Evolutionary conservation across 2,797 vertebrate species (phyloP).

Genomic region (Neolamprologus multifasciatus): DNA sequence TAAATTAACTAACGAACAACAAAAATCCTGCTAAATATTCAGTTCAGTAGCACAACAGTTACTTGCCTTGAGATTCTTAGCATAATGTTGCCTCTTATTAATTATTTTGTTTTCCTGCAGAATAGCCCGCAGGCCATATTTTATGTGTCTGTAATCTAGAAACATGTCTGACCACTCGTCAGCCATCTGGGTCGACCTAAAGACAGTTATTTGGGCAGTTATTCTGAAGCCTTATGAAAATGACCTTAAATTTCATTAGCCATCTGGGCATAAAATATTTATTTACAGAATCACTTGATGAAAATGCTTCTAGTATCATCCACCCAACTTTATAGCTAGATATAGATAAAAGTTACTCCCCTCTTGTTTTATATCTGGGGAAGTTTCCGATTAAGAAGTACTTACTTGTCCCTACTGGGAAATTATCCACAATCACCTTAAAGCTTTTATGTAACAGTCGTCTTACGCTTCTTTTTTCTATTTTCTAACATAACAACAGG

Average conservation of each 20-base stretch:
- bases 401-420: background rate
- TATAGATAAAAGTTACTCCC: background rate
- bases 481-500: background rate
- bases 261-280: background rate
- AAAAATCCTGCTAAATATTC: background rate
- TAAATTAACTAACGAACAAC: background rate
- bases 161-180: background rate
- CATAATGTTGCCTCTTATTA: background rate
- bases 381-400: background rate
- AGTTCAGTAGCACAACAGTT: background rate
- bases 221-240: background rate
- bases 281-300: background rate
- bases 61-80: background rate
- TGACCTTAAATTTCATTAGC: background rate
- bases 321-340: background rate
- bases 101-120: background rate
- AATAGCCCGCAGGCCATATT: background rate
- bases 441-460: background rate
- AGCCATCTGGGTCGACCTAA: background rate
- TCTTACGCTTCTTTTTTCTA: background rate
- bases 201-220: background rate
- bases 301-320: background rate
- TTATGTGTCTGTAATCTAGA: background rate
- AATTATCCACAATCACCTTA: background rate
- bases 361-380: background rate